These are phyloP conservation scores for Bryconaethiops microstoma DNA, from an alignment of 2,797 vertebrate genomes.

Conservation along the genomic window DNA sequence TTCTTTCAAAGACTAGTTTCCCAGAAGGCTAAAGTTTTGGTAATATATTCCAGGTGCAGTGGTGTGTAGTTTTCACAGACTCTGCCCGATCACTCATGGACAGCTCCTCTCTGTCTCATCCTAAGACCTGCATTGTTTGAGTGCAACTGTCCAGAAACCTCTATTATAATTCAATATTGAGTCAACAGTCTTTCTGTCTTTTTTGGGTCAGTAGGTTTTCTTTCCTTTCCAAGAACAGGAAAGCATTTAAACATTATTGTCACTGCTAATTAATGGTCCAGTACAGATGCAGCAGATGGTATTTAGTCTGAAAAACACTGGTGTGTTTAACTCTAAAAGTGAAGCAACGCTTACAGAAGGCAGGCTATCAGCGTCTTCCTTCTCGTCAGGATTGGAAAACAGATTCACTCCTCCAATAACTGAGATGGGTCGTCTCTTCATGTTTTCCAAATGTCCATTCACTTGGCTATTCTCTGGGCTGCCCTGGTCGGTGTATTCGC, in stretches of 20 bases:
- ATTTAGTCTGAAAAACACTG: background rate
- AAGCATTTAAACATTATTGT: background rate
- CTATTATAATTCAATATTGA: background rate
- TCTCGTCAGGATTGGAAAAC: conserved; percentile 79
- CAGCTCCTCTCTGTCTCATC: background rate
- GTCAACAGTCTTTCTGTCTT: no score
- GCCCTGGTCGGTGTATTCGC: conserved; percentile 35
- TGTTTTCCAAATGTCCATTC: conserved; percentile 61
- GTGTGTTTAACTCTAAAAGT: background rate
- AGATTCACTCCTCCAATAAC: conserved; percentile 86
- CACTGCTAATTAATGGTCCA: background rate
- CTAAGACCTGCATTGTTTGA: background rate
- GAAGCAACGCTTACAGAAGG: conserved; percentile 85
- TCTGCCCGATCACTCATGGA: background rate
- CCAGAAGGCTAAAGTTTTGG: no score
- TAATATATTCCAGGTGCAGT: no score
- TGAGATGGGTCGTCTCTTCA: conserved; percentile 85
- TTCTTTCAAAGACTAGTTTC: background rate
- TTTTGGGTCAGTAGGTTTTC: background rate
- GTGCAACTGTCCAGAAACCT: background rate
- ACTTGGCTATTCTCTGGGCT: conserved; percentile 52
- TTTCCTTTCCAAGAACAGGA: background rate
- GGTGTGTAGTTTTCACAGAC: background rate
- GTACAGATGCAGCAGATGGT: background rate
- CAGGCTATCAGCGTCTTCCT: conserved; percentile 75